These are phyloP conservation scores for Eupristina koningsbergeri DNA, from an alignment of 1,140 invertebrate species.

Conservation along the genomic window DNA sequence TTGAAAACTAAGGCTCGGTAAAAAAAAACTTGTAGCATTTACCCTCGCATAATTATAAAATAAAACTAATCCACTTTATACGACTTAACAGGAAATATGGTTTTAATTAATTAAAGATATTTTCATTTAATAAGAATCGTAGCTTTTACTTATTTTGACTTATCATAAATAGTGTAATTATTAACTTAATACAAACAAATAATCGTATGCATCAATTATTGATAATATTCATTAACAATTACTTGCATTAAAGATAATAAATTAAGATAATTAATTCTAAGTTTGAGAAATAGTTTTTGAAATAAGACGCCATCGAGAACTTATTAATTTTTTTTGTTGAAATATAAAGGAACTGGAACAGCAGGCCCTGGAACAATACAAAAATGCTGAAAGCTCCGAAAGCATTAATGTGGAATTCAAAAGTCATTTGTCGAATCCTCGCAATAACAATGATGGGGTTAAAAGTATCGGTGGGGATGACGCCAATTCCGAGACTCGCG, in stretches of 20 bases:
- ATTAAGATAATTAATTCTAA: not conserved
- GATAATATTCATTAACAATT: not conserved
- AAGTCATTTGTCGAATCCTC: not conserved
- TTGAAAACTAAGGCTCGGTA: not conserved
- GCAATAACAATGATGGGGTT: not conserved
- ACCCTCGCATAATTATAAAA: not conserved
- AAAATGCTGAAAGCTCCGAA: slow-evolving; percentile 53
- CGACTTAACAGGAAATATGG: too few relatives aligned
- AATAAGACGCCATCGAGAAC: not conserved
- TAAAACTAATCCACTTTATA: too few relatives aligned
- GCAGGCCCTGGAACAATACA: slow-evolving; percentile 67
- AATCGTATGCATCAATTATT: not conserved
- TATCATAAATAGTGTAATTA: too few relatives aligned
- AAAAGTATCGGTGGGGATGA: not conserved
- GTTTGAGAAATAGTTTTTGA: not conserved
- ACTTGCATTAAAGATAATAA: not conserved
- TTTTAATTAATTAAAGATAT: too few relatives aligned
- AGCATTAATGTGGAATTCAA: slow-evolving; percentile 32
- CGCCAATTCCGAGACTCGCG: not conserved
- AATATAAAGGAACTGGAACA: slow-evolving; percentile 64
- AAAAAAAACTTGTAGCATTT: not conserved
- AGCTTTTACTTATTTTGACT: too few relatives aligned
- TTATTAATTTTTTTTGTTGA: not conserved
- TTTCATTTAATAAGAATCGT: too few relatives aligned
- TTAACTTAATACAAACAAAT: not conserved